A percentile compares a stretch with the other conserved stretches of the same genome.
phyloP scores from a whole-genome alignment of 2,888 invertebrate genomes.

The Hedya salicella region DNA sequence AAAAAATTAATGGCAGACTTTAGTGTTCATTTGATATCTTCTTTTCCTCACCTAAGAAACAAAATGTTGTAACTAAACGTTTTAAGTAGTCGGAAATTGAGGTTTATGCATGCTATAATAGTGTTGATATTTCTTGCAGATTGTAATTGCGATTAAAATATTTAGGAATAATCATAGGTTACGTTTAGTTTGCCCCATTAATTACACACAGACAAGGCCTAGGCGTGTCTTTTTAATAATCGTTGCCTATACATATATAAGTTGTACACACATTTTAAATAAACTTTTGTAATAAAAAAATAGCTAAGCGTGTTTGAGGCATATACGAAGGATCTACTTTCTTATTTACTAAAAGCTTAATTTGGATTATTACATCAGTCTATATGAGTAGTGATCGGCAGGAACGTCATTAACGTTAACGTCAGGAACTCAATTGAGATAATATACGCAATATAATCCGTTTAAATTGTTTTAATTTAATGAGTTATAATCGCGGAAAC shows the following conservation, averaged over 20 bases:
- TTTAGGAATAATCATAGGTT: neutral
- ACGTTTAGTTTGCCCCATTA: slow-evolving; percentile 18
- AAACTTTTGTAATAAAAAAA: slow-evolving; percentile 13
- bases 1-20: slow-evolving; percentile 25
- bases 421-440: too few species aligned
- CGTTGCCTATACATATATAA: slow-evolving; percentile 56
- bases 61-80: neutral
- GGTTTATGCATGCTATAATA: neutral
- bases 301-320: neutral
- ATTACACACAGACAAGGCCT: slow-evolving; percentile 20
- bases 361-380: too few species aligned
- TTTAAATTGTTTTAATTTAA: too few species aligned
- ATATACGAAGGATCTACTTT: neutral
- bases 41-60: neutral
- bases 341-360: neutral
- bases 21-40: slow-evolving; percentile 24
- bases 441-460: too few species aligned
- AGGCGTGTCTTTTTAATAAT: slow-evolving; percentile 39
- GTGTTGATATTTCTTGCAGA: neutral
- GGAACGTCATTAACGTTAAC: too few species aligned
- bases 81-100: neutral
- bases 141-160: neutral
- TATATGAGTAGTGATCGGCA: too few species aligned
- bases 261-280: too few species aligned
- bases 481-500: too few species aligned